These are phyloP conservation scores for Drosophila takahashii DNA, from an alignment of 1,140 invertebrate genomes.

Conservation along the genomic window DNA sequence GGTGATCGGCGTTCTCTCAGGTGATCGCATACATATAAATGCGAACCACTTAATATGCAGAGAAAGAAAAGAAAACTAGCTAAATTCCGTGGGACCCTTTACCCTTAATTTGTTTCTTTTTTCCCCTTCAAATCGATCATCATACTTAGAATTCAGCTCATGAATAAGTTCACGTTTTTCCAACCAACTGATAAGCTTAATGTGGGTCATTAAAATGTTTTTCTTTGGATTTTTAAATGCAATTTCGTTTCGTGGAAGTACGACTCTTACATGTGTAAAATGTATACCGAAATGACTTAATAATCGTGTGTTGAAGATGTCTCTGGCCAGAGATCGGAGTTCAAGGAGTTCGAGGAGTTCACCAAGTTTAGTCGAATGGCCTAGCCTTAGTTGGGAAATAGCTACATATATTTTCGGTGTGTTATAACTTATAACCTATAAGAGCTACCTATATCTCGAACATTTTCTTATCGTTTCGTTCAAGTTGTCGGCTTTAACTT, in stretches of 20 bases:
- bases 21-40: conserved; percentile 47
- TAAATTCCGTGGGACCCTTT: conserved; percentile 23
- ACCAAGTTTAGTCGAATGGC: conserved; percentile 10
- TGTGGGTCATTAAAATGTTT: conserved; percentile 68
- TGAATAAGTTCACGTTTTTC: conserved; percentile 64
- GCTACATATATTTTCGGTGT: neutral
- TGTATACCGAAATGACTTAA: conserved; percentile 29
- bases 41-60: conserved; percentile 61
- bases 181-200: conserved; percentile 61
- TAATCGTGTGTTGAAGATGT: conserved; percentile 18
- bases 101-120: conserved; percentile 8
- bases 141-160: conserved; percentile 50
- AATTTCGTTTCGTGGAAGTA: conserved; percentile 47
- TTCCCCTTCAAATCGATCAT: conserved; percentile 30
- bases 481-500: conserved; percentile 34
- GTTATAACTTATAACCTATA: neutral
- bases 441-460: conserved; percentile 14
- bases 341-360: conserved; percentile 6
- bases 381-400: conserved; percentile 14
- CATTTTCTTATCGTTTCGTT: conserved; percentile 32
- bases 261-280: neutral
- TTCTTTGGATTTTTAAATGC: conserved; percentile 47
- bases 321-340: conserved; percentile 23
- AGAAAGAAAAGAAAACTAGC: conserved; percentile 47
- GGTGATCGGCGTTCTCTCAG: conserved; percentile 23